Evolutionary conservation across 2,888 invertebrate species (phyloP), one percentile per base, ranked within the genome.

Genomic region (Serripes groenlandicus): DNA sequence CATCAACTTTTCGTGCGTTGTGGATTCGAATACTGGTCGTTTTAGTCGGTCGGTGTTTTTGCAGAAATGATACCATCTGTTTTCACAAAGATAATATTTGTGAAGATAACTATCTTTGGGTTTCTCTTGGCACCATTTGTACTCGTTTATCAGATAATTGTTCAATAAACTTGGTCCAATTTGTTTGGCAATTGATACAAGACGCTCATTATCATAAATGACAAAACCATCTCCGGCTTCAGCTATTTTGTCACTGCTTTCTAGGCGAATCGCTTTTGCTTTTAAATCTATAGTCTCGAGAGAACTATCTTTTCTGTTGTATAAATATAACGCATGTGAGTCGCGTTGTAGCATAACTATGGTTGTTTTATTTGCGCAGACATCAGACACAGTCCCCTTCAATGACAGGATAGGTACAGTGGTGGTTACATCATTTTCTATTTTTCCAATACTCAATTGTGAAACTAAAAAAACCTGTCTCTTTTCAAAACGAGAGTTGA

Each of bases 151-250:
- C 49, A 49, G 21, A 15, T 21, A 49, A 1, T 49, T 49, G 49
- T 21, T 21, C 15, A 1, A 3, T 21, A 49, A 21, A 5, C 49
- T 49, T 15, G 81, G 73, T 21, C 76, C 76, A 15, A 28, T n/a
- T 18, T 37, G 5, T 18, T 73, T 58, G 1, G n/a, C 21, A 3
- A 81, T 58, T 34, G 30, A 49, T 15, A 73, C 34, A n/a, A 52
- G 49, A 7, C 52, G 15, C 37, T 72, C 52, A 7, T 73, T 54
- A 34, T 77, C 35, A 34, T 81, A 69, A 35, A 81, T 23, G 2
- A 81, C 37, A 56, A 81, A 81, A n/a, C 81, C 76, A n/a, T 37
- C 26, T 18, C 26, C 62, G 3, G 30, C 56, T 26, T 54, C 30
- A 58, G 26, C 66, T n/a, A n/a, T n/a, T n/a, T n/a, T n/a, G n/a